Evolutionary conservation across 2,113 vertebrate genomes (phyloP).

Genomic region (Myrmecobius fasciatus): DNA sequence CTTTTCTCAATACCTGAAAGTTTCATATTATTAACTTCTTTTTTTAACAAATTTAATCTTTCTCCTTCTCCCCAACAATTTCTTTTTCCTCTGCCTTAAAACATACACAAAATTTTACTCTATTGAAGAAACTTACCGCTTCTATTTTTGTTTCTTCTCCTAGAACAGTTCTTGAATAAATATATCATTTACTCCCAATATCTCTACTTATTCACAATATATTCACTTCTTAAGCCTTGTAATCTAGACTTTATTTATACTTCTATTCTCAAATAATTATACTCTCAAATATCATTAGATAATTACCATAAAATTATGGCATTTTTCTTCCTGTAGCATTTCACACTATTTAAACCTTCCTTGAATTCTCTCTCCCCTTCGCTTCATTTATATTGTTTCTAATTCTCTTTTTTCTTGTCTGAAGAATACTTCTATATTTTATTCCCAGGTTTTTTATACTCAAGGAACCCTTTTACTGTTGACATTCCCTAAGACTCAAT

Average conservation of each 20-base stretch:
- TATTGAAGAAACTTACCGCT: neutral
- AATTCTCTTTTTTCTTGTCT: neutral
- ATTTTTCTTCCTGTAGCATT: neutral
- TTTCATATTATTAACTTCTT: neutral
- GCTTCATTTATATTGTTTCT: constrained; percentile 6
- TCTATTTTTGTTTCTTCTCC: neutral
- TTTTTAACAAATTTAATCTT: neutral
- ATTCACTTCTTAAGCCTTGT: neutral
- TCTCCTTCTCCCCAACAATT: neutral
- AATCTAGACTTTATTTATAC: neutral
- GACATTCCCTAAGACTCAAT: neutral
- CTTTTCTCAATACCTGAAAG: neutral
- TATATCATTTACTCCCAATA: neutral
- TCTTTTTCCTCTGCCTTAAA: neutral
- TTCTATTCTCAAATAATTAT: neutral
- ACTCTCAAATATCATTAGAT: neutral
- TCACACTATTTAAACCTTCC: neutral
- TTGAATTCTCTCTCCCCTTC: neutral
- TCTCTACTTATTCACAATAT: neutral
- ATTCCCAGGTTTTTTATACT: neutral
- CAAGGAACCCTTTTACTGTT: neutral
- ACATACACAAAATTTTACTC: neutral
- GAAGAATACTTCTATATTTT: neutral
- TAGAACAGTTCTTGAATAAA: neutral
- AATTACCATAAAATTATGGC: neutral